Evolutionary conservation across 2,113 vertebrate genomes (phyloP), one percentile per base, ranked within the genome.

Genomic region (Motacilla alba): DNA sequence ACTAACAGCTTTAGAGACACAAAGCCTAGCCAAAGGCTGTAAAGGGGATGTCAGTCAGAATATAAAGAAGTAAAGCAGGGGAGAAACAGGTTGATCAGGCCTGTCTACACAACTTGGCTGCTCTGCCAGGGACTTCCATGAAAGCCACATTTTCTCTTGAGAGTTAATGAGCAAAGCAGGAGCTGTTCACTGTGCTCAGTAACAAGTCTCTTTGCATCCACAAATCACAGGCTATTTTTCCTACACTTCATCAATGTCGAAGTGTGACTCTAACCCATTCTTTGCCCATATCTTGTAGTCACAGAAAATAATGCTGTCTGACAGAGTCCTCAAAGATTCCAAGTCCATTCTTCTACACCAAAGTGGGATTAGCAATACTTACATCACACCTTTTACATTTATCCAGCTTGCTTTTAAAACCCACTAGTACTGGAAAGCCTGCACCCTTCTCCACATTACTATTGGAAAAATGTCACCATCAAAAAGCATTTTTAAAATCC

Each of bases 1-100:
- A 69, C 88, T 87, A 90, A 94, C 75, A 95, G 76, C 87, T 92
- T 90, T 79, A 92, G 85, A 96, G 96, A 96, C 90, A 93, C 53
- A 89, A 93, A 95, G 74, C 86, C 88, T 83, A 82, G 95, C 76
- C 96, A 96, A 93, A 84, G 83, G 88, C 90, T 93, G 62, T 78
- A 95, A 95, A 93, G 67, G 53, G 67, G 63, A 89, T 43, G 18
- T 72, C 95, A 94, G 60, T 46, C 66, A 79, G 69, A 94, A 79
- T 13, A n/a, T 4, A 62, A 89, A 94, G 73, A 83, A 76, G 41
- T 33, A 79, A 68, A 66, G 58, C 3, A 1, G 35, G 8, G 27
- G 33, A 90, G 73, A 84, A 93, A 89, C 9, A 63, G 55, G 31
- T 53, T 90, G 73, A 94, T 69, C 47, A 31, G 43, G 46, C 35